These are phyloP conservation scores for Melitaea cinxia DNA, from an alignment of 1,140 invertebrate species.

Conservation along the genomic window DNA sequence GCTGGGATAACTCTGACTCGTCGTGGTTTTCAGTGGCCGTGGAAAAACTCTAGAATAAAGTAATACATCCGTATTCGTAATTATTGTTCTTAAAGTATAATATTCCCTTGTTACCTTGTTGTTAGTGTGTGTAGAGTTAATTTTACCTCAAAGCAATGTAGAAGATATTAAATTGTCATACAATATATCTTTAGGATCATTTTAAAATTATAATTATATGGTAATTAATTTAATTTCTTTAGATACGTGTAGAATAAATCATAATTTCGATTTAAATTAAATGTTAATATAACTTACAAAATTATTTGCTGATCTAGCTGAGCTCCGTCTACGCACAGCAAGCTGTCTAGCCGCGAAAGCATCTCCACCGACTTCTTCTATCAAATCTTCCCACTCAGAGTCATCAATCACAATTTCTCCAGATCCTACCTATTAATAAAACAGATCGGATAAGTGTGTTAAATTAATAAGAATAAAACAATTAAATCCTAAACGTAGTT, in stretches of 20 bases:
- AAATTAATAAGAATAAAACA: conserved; percentile 7
- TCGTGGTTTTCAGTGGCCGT: conserved; percentile 47
- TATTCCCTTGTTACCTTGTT: too few species aligned
- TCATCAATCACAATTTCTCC: conserved; percentile 91
- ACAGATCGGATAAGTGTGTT: neutral
- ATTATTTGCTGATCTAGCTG: conserved; percentile 57
- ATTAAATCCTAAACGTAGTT: neutral
- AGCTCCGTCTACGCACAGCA: conserved; percentile 74
- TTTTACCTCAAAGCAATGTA: too few species aligned
- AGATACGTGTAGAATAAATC: too few species aligned
- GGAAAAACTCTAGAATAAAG: conserved; percentile 50
- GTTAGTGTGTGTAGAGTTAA: too few species aligned
- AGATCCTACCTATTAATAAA: conserved; percentile 85
- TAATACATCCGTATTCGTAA: too few species aligned
- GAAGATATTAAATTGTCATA: too few species aligned
- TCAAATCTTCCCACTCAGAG: conserved; percentile 88
- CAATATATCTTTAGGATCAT: too few species aligned
- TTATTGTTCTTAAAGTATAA: too few species aligned
- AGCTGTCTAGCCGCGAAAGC: conserved; percentile 76
- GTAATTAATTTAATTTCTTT: too few species aligned
- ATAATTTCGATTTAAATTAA: too few species aligned
- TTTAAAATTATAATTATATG: too few species aligned
- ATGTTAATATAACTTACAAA: conserved; percentile 55
- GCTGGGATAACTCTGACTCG: conserved; percentile 32
- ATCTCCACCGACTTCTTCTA: conserved; percentile 81